Conservation (phyloP, 2,797 vertebrate genomes). For the Phataginus tetradactyla region DNA sequence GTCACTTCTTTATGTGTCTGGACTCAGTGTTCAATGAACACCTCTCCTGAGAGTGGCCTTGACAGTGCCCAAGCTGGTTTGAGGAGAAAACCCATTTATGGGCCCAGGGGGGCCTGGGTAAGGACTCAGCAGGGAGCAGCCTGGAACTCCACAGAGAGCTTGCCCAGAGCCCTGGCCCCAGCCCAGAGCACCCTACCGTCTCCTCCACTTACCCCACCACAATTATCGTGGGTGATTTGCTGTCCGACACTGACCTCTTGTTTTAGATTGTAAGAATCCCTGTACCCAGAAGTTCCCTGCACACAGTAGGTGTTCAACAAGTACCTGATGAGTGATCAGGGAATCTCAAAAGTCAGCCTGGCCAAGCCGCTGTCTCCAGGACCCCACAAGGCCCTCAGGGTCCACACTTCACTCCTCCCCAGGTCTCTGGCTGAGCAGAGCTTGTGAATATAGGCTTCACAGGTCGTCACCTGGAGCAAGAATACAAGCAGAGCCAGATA, state of each 20-base stretch:
- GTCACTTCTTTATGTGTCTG: background rate
- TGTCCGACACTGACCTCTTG: background rate
- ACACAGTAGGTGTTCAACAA: background rate
- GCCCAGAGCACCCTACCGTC: accelerated
- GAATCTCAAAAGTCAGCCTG: background rate
- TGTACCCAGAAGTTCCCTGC: background rate
- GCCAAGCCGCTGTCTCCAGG: background rate
- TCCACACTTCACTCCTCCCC: too few species aligned
- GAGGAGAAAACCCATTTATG: background rate
- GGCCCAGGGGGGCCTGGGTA: background rate
- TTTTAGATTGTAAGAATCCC: background rate
- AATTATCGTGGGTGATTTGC: accelerated
- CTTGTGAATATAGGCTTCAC: background rate
- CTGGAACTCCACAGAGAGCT: background rate
- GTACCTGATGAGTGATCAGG: background rate
- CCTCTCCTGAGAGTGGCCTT: background rate
- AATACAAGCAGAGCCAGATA: accelerated
- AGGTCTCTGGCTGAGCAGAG: background rate
- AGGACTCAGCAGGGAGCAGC: background rate
- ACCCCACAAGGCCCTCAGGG: accelerated
- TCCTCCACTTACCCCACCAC: accelerated
- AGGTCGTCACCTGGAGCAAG: background rate
- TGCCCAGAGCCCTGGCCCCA: accelerated
- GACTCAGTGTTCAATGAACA: background rate
- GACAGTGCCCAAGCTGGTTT: background rate